phyloP scores from a whole-genome alignment of 2,113 vertebrate species.

The Tichodroma muraria region DNA sequence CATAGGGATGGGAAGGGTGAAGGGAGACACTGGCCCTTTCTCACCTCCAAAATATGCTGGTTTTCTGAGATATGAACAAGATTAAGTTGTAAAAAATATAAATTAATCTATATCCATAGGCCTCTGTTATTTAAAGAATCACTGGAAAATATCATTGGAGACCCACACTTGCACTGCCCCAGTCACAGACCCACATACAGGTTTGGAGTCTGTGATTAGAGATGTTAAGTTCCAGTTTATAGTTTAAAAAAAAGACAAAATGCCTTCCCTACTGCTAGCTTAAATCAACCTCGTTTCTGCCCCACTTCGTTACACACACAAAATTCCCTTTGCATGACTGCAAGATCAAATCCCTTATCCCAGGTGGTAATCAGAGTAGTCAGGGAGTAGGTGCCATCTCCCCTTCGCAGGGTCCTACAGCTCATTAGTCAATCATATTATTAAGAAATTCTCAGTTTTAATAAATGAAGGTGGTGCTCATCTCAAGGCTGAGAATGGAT shows the following conservation, averaged over 20 bases:
- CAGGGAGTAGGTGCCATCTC: background rate
- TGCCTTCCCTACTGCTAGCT: background rate
- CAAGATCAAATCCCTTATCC: background rate
- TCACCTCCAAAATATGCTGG: background rate
- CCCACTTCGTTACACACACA: background rate
- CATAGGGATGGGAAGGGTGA: background rate
- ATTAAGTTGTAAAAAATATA: background rate
- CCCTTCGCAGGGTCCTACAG: constrained; percentile 17
- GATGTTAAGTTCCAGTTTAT: background rate
- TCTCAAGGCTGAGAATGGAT: constrained; percentile 7
- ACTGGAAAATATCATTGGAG: background rate
- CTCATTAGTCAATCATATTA: background rate
- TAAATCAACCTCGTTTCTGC: background rate
- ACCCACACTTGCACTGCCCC: background rate
- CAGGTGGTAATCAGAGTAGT: background rate
- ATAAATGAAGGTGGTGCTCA: constrained; percentile 19
- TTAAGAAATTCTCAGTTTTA: constrained; percentile 31
- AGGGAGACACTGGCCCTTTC: background rate
- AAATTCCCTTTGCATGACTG: background rate
- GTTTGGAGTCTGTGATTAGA: background rate
- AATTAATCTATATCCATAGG: background rate
- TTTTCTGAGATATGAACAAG: background rate
- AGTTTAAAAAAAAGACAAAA: background rate
- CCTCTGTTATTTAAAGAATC: background rate
- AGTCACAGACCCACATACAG: background rate